These are phyloP conservation scores for Lanistes nyassanus DNA, from an alignment of 1,140 invertebrate species.

Conservation along the genomic window DNA sequence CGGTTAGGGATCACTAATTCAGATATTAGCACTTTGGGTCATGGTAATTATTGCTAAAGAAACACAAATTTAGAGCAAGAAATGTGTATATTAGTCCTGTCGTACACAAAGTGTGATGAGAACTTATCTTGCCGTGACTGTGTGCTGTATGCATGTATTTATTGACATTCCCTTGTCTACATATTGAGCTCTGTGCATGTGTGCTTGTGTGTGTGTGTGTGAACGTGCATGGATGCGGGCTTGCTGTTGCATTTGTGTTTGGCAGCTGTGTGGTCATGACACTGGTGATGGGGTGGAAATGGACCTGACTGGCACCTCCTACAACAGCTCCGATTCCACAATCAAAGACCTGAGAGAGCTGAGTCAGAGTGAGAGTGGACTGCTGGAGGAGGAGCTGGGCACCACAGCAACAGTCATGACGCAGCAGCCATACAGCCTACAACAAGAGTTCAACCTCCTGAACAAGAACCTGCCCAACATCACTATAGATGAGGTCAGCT, in stretches of 20 bases:
- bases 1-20: too few relatives aligned
- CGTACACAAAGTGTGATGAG: not conserved
- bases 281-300: slow-evolving; percentile 35
- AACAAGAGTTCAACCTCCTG: slow-evolving; percentile 88
- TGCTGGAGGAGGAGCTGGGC: slow-evolving; percentile 21
- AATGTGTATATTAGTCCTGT: not conserved
- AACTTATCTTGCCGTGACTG: not conserved
- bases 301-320: slow-evolving; percentile 24
- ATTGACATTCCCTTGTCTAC: too few relatives aligned
- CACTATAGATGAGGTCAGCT: slow-evolving; percentile 73
- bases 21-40: too few relatives aligned
- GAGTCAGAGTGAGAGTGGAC: slow-evolving; percentile 5
- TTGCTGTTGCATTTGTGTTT: not conserved
- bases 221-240: not conserved
- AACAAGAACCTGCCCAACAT: slow-evolving; percentile 89
- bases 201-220: slow-evolving; percentile 7
- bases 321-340: slow-evolving; percentile 20
- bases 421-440: slow-evolving; percentile 66
- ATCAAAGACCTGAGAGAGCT: slow-evolving; percentile 24
- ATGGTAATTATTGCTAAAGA: too few relatives aligned
- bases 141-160: not conserved
- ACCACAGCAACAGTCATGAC: slow-evolving; percentile 13
- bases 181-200: not conserved
- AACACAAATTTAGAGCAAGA: too few relatives aligned
- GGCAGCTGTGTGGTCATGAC: slow-evolving; percentile 66